phyloP scores from a whole-genome alignment of 2,113 vertebrate genomes.

The Bufo gargarizans region DNA sequence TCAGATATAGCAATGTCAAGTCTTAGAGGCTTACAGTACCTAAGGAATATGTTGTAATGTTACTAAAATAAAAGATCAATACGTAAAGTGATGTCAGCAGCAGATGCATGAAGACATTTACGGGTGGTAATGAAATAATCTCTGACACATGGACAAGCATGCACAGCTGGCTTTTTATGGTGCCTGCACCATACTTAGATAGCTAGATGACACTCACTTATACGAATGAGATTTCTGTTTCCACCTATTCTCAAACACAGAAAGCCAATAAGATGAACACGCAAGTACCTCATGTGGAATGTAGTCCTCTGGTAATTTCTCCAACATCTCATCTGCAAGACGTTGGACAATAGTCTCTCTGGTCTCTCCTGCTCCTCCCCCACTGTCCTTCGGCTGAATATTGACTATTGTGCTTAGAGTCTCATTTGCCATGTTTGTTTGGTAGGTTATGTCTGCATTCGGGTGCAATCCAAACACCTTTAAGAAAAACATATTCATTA shows the following conservation, averaged over 20 bases:
- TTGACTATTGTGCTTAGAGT: slow-evolving; percentile 79
- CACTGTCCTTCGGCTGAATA: slow-evolving; percentile 84
- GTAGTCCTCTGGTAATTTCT: slow-evolving; percentile 82
- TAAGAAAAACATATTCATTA: slow-evolving; percentile 26
- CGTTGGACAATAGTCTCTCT: slow-evolving; percentile 75
- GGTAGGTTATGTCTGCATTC: slow-evolving; percentile 84
- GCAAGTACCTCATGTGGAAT: slow-evolving; percentile 75
- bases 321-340: slow-evolving; percentile 81
- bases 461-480: slow-evolving; percentile 86
- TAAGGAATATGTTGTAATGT: slow-evolving; percentile 14
- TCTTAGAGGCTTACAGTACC: not conserved
- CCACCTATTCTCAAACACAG: not conserved
- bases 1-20: not conserved
- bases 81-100: slow-evolving; percentile 17
- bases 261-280: not conserved
- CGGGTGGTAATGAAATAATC: slow-evolving; percentile 15
- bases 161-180: slow-evolving; percentile 22
- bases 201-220: not conserved
- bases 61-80: slow-evolving; percentile 42
- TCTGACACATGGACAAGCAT: slow-evolving; percentile 6
- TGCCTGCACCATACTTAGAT: slow-evolving; percentile 2
- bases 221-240: not conserved
- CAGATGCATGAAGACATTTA: slow-evolving; percentile 28
- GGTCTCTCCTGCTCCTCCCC: slow-evolving; percentile 74
- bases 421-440: slow-evolving; percentile 82